A percentile compares a stretch with the other conserved stretches of the same genome.
Conservation (phyloP, 2,888 invertebrate species). For the Acleris sparsana region DNA sequence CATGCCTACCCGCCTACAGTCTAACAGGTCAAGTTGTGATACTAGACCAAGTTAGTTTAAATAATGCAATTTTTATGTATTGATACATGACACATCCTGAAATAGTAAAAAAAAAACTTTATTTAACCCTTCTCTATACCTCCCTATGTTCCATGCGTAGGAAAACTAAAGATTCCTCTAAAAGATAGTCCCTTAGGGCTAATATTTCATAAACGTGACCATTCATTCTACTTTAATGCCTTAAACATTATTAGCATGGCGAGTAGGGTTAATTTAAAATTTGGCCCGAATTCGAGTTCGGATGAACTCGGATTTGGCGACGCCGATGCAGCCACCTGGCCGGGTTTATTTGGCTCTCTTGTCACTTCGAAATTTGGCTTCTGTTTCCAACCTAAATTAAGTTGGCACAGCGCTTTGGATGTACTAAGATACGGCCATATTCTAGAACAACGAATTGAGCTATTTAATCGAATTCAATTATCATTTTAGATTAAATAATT, state of each 20-base stretch:
- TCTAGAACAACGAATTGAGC: constrained; percentile 7
- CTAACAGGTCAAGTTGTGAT: too few relatives aligned
- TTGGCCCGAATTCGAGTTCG: constrained; percentile 53
- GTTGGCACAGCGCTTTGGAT: constrained; percentile 47
- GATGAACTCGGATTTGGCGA: constrained; percentile 49
- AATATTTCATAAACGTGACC: constrained; percentile 81
- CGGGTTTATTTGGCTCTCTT: constrained; percentile 56
- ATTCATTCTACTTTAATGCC: constrained; percentile 43
- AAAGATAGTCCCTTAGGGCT: constrained; percentile 70
- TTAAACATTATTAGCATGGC: constrained; percentile 36
- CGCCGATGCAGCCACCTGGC: constrained; percentile 54
- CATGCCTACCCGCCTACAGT: too few relatives aligned
- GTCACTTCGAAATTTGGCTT: constrained; percentile 58
- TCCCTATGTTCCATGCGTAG: constrained; percentile 13
- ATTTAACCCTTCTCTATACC: constrained; percentile 2
- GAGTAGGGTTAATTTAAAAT: constrained; percentile 59
- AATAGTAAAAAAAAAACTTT: too few relatives aligned
- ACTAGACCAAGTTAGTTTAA: too few relatives aligned
- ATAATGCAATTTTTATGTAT: too few relatives aligned
- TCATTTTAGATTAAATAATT: too few relatives aligned
- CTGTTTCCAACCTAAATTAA: constrained; percentile 46
- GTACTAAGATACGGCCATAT: constrained; percentile 13
- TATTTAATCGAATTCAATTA: neutral
- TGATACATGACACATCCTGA: too few relatives aligned
- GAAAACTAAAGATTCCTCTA: constrained; percentile 54